phyloP scores from a whole-genome alignment of 1,140 invertebrate species.

The Eciton burchellii region DNA sequence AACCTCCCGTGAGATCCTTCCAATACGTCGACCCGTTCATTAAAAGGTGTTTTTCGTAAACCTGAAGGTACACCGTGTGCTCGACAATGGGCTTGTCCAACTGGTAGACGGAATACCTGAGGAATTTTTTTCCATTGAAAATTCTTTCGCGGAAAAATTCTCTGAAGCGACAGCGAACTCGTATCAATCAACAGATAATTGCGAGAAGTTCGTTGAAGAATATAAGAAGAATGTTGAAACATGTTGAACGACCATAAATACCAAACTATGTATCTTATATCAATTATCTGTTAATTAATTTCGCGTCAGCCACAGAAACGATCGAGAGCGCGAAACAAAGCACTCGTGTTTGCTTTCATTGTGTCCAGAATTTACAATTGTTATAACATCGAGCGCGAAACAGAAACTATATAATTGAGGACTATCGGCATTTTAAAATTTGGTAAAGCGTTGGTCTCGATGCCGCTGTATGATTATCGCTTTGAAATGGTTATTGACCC shows the following conservation, averaged over 20 bases:
- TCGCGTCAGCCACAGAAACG: slow-evolving; percentile 13
- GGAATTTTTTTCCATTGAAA: background rate
- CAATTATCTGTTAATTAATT: slow-evolving; percentile 46
- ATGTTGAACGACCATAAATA: background rate
- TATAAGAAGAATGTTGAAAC: background rate
- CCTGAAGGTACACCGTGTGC: slow-evolving; percentile 81
- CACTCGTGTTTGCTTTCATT: slow-evolving; percentile 44
- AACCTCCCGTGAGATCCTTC: slow-evolving; percentile 80
- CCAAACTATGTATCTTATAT: background rate
- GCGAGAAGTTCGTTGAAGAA: background rate
- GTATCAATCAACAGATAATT: background rate
- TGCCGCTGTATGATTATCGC: background rate
- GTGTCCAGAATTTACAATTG: slow-evolving; percentile 27
- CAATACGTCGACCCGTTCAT: slow-evolving; percentile 76
- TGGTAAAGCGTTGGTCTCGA: slow-evolving; percentile 4
- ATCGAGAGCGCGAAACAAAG: slow-evolving; percentile 30
- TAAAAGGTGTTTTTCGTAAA: slow-evolving; percentile 82
- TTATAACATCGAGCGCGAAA: slow-evolving; percentile 27
- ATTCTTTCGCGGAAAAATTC: background rate
- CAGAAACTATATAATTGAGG: slow-evolving; percentile 25
- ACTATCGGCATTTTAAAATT: slow-evolving; percentile 39
- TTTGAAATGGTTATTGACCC: too few species aligned
- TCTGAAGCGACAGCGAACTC: background rate
- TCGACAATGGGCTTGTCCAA: slow-evolving; percentile 80
- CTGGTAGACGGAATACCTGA: slow-evolving; percentile 82